Evolutionary conservation across 2,888 invertebrate species (phyloP).

Genomic region (Plebejus argus): DNA sequence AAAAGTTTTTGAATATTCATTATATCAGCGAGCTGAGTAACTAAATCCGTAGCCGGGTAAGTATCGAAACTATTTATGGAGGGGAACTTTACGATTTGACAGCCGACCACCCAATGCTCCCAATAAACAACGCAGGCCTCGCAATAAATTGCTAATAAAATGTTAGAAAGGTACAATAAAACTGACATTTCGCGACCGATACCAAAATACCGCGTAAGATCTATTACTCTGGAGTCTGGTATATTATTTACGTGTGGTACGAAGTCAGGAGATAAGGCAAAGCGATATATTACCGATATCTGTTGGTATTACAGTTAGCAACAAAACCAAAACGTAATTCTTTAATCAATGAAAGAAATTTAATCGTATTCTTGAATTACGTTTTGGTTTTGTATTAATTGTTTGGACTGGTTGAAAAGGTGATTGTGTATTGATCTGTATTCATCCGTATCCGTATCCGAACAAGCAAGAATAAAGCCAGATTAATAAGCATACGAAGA

Average conservation of each 20-base stretch:
- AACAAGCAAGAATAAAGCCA: neutral
- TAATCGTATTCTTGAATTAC: no score
- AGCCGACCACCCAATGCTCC: slow-evolving; percentile 44
- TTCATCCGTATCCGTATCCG: no score
- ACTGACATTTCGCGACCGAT: slow-evolving; percentile 34
- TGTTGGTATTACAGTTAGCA: neutral
- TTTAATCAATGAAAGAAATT: neutral
- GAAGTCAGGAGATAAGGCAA: neutral
- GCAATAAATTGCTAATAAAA: slow-evolving; percentile 48
- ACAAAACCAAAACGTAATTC: neutral
- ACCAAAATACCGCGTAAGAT: slow-evolving; percentile 32
- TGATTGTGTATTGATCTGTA: no score
- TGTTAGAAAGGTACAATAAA: slow-evolving; percentile 42
- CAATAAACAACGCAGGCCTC: slow-evolving; percentile 43
- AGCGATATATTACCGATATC: neutral
- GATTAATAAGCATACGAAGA: neutral
- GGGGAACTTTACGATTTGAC: slow-evolving; percentile 46
- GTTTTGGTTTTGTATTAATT: no score
- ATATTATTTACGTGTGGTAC: neutral
- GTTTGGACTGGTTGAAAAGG: neutral
- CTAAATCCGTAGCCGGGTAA: slow-evolving; percentile 36
- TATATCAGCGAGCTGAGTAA: slow-evolving; percentile 7
- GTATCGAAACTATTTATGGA: slow-evolving; percentile 45
- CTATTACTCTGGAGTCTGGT: slow-evolving; percentile 5
- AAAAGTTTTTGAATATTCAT: neutral